Base-by-base conservation (phyloP, 2,888 invertebrate species). In the Adelphocoris suturalis region DNA sequence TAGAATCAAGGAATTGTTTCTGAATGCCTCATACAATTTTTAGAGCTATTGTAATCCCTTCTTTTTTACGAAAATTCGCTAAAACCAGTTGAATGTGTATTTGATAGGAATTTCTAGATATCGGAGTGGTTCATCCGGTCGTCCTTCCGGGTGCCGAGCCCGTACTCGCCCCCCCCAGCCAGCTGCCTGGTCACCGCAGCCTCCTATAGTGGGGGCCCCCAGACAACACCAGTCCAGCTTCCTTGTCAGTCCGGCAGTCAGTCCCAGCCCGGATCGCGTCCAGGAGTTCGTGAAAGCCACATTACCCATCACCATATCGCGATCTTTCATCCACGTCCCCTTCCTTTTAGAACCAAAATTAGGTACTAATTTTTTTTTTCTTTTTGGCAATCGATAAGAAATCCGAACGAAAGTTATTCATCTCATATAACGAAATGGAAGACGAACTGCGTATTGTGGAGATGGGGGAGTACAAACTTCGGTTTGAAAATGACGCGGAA, bases 401-500 rank as follows among this genome's bases (percentile, higher is more conserved):
- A 37, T 7, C 37, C 37, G 7, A 2, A 37, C 37, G 37, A 37
- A 2, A 37, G 37, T 37, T 37, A 4, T 7, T 37, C 2, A n/a
- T 57, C n/a, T 57, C 16, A 0, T 57, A 5, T 13, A n/a, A 57
- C 68, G 27, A 5, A 23, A 82, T 82, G 52, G 82, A 48, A 5
- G 88, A 86, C 68, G 76, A 78, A 16, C 88, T 28, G 46, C 47
- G 55, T 47, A 48, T 80, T 3, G 84, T 97, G 57, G 95, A 96
- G 93, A 93, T 97, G 75, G 97, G 96, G 0, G 94, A 94, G 80
- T 95, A 95, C 92, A 94, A 94, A 12, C 94, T 96, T 57, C 94
- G 95, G 92, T 95, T 97, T 92, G 97, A 97, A 92, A 95, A 95
- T 0, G 95, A 96, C 55, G 95, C 96, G 0, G 93, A 94, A 16